A percentile compares a stretch with the other conserved stretches of the same genome.
These are phyloP conservation scores for Semotilus atromaculatus DNA, from an alignment of 2,797 vertebrate genomes.

Conservation along the genomic window DNA sequence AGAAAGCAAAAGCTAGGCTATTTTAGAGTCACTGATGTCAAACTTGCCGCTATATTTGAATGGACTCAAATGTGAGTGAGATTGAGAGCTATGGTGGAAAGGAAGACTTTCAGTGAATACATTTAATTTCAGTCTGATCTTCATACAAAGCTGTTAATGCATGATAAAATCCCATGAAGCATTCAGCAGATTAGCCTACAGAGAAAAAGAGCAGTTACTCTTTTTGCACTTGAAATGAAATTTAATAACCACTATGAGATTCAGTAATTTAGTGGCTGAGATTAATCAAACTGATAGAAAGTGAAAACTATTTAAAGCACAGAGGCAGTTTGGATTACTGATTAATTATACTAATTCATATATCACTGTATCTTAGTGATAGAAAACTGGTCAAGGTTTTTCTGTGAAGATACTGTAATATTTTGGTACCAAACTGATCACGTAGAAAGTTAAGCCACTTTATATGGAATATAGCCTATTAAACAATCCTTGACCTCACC, in stretches of 20 bases:
- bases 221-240: background rate
- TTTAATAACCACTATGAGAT: background rate
- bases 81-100: background rate
- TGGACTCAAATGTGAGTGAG: background rate
- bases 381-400: background rate
- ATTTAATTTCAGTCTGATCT: background rate
- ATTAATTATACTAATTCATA: slow-evolving; percentile 6
- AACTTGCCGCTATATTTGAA: background rate
- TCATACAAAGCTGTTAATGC: background rate
- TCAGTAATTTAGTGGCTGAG: background rate
- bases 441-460: background rate
- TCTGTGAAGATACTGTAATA: background rate
- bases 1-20: background rate
- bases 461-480: background rate
- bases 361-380: background rate
- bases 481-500: background rate
- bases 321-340: background rate
- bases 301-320: background rate
- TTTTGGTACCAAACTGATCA: background rate
- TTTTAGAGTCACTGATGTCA: background rate
- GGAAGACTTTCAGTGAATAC: background rate
- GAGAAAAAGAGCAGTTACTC: background rate
- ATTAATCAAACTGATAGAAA: background rate
- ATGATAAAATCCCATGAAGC: slow-evolving; percentile 6
- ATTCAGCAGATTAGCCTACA: background rate